These are phyloP conservation scores for Pseudochaenichthys georgianus DNA, from an alignment of 2,797 vertebrate species.

Conservation along the genomic window DNA sequence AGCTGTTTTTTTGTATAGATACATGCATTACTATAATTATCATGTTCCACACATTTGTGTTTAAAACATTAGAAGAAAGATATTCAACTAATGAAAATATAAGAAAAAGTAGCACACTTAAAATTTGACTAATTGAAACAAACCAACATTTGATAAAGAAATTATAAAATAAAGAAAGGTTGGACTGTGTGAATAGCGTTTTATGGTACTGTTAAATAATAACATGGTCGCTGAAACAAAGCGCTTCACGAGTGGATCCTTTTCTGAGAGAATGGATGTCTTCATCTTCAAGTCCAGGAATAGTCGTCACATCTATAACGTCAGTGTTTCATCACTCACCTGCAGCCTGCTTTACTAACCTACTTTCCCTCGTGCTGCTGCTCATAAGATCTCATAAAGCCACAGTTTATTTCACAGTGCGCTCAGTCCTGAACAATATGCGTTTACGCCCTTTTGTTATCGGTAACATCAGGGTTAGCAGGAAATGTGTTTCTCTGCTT, in stretches of 20 bases:
- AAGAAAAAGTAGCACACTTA: too few species aligned
- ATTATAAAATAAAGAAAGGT: too few species aligned
- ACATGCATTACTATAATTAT: too few species aligned
- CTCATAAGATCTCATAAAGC: background rate
- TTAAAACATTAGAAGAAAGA: too few species aligned
- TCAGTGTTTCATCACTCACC: slow-evolving; percentile 6
- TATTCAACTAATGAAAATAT: too few species aligned
- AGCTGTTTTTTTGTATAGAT: too few species aligned
- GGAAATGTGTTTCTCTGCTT: background rate
- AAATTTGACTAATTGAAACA: too few species aligned
- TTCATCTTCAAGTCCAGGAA: slow-evolving; percentile 1
- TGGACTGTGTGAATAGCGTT: too few species aligned
- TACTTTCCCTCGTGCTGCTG: slow-evolving; percentile 12
- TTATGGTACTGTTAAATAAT: too few species aligned
- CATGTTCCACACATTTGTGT: too few species aligned
- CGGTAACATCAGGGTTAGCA: background rate
- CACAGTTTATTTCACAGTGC: background rate
- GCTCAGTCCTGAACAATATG: rapidly evolving
- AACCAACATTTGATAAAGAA: too few species aligned
- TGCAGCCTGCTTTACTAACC: slow-evolving; percentile 44
- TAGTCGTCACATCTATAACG: background rate
- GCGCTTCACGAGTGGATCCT: background rate
- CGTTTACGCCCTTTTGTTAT: background rate
- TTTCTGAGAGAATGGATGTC: background rate
- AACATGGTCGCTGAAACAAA: too few species aligned